phyloP scores from a whole-genome alignment of 2,888 invertebrate genomes.

The Leptinotarsa rubiginosa region DNA sequence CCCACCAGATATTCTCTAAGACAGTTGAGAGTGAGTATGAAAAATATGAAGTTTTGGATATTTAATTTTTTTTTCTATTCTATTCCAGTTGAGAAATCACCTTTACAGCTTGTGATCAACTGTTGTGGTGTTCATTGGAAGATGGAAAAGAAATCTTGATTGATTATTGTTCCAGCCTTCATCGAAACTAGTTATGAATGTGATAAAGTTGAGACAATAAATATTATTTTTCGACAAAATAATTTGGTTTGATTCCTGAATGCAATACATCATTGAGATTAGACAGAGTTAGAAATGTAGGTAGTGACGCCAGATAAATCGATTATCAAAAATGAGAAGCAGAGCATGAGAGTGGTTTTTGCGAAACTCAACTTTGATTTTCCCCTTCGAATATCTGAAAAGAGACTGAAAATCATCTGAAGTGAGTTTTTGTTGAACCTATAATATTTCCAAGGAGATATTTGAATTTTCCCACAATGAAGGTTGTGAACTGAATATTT shows the following conservation, averaged over 20 bases:
- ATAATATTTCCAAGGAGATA: no score
- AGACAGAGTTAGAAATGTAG: no score
- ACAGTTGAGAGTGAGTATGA: constrained; percentile 42
- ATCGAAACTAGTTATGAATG: background rate
- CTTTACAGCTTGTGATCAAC: constrained; percentile 31
- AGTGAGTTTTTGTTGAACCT: no score
- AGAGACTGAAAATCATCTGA: no score
- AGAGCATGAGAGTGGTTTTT: no score
- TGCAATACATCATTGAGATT: no score
- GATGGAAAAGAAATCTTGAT: background rate
- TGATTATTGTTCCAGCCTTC: background rate
- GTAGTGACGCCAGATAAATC: no score
- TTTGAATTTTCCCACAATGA: no score
- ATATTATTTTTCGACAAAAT: background rate
- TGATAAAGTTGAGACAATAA: background rate
- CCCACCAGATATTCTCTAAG: constrained; percentile 49
- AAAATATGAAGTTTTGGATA: background rate
- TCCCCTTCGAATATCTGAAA: no score
- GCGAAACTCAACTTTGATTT: no score
- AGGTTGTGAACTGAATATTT: no score
- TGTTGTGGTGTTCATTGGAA: background rate
- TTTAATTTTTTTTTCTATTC: background rate
- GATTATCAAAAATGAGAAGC: no score
- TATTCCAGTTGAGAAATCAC: constrained; percentile 39
- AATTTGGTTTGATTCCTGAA: background rate